These are phyloP conservation scores for Okapia johnstoni DNA, from an alignment of 2,113 vertebrate genomes.

Conservation along the genomic window DNA sequence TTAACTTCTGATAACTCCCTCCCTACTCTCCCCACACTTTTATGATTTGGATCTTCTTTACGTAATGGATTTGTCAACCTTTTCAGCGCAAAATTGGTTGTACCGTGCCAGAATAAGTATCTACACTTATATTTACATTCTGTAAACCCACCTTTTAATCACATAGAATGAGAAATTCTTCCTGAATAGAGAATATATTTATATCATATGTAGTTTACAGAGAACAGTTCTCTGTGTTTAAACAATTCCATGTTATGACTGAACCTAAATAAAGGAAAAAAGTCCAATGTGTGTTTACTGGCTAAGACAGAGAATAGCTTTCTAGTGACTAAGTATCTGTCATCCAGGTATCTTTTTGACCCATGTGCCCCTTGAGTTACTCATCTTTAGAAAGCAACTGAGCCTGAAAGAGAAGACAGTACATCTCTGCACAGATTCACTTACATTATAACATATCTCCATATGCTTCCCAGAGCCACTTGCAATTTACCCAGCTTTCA, in stretches of 20 bases:
- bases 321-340: background rate
- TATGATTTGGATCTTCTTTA: conserved; percentile 52
- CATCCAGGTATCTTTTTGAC: background rate
- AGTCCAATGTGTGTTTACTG: background rate
- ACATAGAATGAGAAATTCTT: background rate
- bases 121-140: background rate
- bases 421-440: background rate
- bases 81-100: background rate
- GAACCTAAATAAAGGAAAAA: background rate
- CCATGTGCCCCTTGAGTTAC: background rate
- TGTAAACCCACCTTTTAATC: background rate
- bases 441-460: background rate
- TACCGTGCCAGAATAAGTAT: background rate
- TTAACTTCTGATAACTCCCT: conserved; percentile 41
- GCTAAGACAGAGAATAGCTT: background rate
- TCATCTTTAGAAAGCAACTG: background rate
- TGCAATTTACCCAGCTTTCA: background rate
- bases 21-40: background rate
- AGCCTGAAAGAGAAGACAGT: background rate
- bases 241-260: background rate
- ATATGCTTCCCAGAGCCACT: background rate
- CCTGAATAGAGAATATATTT: background rate
- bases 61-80: conserved; percentile 52
- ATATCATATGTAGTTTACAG: background rate
- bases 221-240: background rate